Evolutionary conservation across 2,113 vertebrate genomes (phyloP).

Genomic region (Myrmecophaga tridactyla): DNA sequence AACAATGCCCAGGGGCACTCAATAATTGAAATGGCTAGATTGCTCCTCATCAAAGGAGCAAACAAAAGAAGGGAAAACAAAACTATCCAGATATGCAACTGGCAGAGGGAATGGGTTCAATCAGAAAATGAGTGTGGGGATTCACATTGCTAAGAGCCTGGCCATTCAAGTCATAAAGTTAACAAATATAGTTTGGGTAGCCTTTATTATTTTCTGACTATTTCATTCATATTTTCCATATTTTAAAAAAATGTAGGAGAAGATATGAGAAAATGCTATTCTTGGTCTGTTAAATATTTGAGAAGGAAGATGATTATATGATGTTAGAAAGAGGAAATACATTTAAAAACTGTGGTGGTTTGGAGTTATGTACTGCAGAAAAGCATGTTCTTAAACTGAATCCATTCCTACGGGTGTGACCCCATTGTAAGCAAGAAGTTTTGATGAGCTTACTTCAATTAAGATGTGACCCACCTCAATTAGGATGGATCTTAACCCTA

Average conservation of each 20-base stretch:
- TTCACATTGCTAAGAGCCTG: neutral
- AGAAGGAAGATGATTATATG: neutral
- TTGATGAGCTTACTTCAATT: too few relatives aligned
- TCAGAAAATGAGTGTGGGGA: neutral
- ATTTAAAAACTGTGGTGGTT: neutral
- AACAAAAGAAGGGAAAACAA: neutral
- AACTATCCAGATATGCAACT: neutral
- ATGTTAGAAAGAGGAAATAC: neutral
- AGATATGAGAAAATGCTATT: constrained; percentile 4
- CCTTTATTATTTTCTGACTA: constrained; percentile 22
- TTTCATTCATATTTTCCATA: neutral
- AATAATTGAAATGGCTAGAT: neutral
- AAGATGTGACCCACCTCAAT: too few relatives aligned
- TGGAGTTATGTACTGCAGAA: too few relatives aligned
- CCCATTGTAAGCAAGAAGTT: too few relatives aligned
- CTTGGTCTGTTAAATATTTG: neutral
- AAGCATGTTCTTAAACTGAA: too few relatives aligned
- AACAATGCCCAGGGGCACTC: neutral
- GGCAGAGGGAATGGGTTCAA: neutral
- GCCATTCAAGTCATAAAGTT: neutral
- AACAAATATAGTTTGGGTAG: neutral
- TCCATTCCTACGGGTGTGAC: too few relatives aligned
- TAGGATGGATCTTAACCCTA: too few relatives aligned
- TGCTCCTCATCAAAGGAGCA: neutral
- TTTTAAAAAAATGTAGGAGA: neutral